Percentiles rank a stretch among this genome's conserved stretches.
phyloP scores from a whole-genome alignment of 2,888 invertebrate genomes.

The Lysandra coridon region DNA sequence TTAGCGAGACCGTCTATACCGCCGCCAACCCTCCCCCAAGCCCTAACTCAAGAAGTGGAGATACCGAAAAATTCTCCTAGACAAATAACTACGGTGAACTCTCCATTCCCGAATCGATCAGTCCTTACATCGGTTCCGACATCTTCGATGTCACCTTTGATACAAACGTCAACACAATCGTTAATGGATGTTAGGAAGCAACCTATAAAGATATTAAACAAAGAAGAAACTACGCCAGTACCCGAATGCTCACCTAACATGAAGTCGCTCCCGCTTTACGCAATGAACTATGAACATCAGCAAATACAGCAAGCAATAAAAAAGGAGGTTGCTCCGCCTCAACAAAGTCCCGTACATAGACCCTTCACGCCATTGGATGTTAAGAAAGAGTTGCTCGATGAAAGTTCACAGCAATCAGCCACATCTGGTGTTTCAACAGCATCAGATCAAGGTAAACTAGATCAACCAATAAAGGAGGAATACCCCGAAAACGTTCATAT shows the following conservation, averaged over 20 bases:
- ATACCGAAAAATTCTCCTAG: slow-evolving; percentile 70
- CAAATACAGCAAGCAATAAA: slow-evolving; percentile 74
- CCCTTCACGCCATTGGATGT: slow-evolving; percentile 83
- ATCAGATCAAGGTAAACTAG: slow-evolving; percentile 81
- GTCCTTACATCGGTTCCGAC: slow-evolving; percentile 63
- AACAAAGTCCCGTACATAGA: slow-evolving; percentile 75
- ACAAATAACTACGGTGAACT: slow-evolving; percentile 66
- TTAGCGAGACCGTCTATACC: slow-evolving; percentile 86
- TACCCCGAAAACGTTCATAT: slow-evolving; percentile 73
- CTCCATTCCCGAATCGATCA: slow-evolving; percentile 64
- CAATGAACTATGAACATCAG: slow-evolving; percentile 65
- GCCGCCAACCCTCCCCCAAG: slow-evolving; percentile 59
- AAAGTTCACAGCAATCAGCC: slow-evolving; percentile 83
- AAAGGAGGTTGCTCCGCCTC: slow-evolving; percentile 76
- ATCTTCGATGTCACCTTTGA: slow-evolving; percentile 63
- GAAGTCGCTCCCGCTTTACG: slow-evolving; percentile 68
- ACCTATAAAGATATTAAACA: slow-evolving; percentile 63
- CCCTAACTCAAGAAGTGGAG: slow-evolving; percentile 67
- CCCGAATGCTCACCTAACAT: slow-evolving; percentile 70
- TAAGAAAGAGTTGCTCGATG: slow-evolving; percentile 86
- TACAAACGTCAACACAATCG: slow-evolving; percentile 70
- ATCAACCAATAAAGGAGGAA: slow-evolving; percentile 81
- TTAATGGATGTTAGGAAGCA: slow-evolving; percentile 75
- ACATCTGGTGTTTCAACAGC: slow-evolving; percentile 80
- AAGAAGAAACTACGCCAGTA: slow-evolving; percentile 69